phyloP scores from a whole-genome alignment of 1,140 invertebrate species.

The Idris sp. region DNA sequence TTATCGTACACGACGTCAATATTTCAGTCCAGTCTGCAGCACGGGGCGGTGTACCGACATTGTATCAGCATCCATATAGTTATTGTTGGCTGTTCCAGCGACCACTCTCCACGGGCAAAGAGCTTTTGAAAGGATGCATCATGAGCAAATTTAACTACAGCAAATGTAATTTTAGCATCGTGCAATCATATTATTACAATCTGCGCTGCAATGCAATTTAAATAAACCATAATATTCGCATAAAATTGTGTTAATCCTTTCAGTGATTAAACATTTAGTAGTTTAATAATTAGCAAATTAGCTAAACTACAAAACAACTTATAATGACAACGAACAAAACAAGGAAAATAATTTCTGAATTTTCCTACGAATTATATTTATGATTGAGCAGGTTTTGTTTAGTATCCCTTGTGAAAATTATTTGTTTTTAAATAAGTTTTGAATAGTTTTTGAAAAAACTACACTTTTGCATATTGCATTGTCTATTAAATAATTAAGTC shows the following conservation, averaged over 20 bases:
- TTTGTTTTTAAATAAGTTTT: no score
- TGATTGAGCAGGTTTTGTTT: no score
- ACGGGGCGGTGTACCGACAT: constrained; percentile 35
- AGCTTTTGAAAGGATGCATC: constrained; percentile 51
- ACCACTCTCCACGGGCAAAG: constrained; percentile 50
- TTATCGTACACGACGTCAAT: constrained; percentile 58
- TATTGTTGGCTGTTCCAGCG: constrained; percentile 57
- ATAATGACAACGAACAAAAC: no score
- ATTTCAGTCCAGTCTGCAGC: constrained; percentile 40
- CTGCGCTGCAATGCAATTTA: constrained; percentile 7
- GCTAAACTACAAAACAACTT: no score
- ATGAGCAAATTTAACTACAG: constrained; percentile 63
- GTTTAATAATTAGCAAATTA: no score
- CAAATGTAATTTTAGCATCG: constrained; percentile 47
- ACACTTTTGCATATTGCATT: no score
- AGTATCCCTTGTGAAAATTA: no score
- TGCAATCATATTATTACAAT: constrained; percentile 26
- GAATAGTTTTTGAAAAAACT: no score
- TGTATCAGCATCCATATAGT: constrained; percentile 66
- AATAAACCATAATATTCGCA: constrained; percentile 15
- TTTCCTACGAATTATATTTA: no score
- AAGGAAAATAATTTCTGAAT: no score
- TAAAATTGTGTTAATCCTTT: constrained; percentile 10
- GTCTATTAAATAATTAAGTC: no score
- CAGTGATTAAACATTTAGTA: background rate